Conservation (phyloP, 2,113 vertebrate species). For the Desmodus rotundus region DNA sequence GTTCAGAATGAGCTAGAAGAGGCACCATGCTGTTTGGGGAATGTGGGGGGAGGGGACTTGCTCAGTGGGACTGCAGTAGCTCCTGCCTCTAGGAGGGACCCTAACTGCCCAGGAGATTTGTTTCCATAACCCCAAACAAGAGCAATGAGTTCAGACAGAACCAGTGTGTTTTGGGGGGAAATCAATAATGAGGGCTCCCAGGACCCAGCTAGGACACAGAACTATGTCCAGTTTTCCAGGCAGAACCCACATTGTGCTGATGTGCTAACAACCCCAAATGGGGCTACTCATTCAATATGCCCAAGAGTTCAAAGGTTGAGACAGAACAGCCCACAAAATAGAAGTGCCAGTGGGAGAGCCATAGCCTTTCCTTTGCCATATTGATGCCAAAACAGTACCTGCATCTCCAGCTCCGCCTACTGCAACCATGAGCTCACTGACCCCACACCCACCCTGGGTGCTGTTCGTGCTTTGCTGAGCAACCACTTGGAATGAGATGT, state of each 20-base stretch:
- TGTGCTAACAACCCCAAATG: background rate
- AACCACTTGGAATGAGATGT: rapidly evolving
- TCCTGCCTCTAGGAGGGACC: background rate
- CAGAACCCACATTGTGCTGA: background rate
- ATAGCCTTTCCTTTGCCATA: background rate
- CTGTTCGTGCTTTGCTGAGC: no score
- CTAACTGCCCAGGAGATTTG: background rate
- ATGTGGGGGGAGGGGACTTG: rapidly evolving
- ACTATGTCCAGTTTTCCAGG: background rate
- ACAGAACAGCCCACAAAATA: background rate
- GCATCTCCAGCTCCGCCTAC: rapidly evolving
- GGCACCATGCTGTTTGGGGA: background rate
- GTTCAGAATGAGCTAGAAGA: background rate
- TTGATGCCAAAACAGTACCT: background rate
- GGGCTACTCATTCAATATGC: background rate
- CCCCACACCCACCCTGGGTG: background rate
- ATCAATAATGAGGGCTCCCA: background rate
- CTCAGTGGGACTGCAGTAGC: background rate
- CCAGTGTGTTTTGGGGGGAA: background rate
- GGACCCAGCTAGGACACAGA: background rate
- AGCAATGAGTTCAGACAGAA: background rate
- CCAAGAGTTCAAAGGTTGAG: background rate
- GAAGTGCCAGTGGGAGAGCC: rapidly evolving
- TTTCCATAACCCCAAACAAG: background rate
- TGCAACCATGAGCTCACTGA: background rate